phyloP scores from a whole-genome alignment of 2,888 invertebrate genomes.

The Eulithis prunata region DNA sequence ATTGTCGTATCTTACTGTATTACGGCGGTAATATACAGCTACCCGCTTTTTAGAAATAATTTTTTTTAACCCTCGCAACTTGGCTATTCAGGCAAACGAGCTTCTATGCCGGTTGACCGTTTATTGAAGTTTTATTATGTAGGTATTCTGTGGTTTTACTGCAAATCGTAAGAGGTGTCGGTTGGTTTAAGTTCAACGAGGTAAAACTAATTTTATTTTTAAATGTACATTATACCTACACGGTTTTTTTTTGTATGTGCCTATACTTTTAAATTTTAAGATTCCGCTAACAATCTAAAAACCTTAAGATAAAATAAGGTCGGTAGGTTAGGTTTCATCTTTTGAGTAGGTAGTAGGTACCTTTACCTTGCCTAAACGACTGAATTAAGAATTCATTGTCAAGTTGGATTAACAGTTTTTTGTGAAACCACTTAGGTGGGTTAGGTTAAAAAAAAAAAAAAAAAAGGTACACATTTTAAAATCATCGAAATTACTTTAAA shows the following conservation, averaged over 20 bases:
- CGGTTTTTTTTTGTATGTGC: neutral
- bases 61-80: neutral
- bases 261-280: too few species aligned
- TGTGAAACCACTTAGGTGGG: too few species aligned
- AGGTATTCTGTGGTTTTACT: conserved; percentile 1
- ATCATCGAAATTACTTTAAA: too few species aligned
- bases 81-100: conserved; percentile 8
- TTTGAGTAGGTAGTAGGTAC: too few species aligned
- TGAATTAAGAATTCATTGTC: too few species aligned
- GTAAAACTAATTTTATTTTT: neutral
- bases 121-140: conserved; percentile 3
- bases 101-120: conserved; percentile 8
- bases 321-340: too few species aligned
- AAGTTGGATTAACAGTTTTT: too few species aligned
- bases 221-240: neutral
- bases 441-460: too few species aligned
- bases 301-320: too few species aligned
- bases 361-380: too few species aligned
- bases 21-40: neutral
- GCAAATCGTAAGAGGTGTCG: conserved; percentile 12
- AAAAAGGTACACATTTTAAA: too few species aligned
- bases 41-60: neutral
- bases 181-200: conserved; percentile 1
- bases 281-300: too few species aligned
- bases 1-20: neutral